Conservation (phyloP, 2,113 vertebrate species). For the Callorhinus ursinus region DNA sequence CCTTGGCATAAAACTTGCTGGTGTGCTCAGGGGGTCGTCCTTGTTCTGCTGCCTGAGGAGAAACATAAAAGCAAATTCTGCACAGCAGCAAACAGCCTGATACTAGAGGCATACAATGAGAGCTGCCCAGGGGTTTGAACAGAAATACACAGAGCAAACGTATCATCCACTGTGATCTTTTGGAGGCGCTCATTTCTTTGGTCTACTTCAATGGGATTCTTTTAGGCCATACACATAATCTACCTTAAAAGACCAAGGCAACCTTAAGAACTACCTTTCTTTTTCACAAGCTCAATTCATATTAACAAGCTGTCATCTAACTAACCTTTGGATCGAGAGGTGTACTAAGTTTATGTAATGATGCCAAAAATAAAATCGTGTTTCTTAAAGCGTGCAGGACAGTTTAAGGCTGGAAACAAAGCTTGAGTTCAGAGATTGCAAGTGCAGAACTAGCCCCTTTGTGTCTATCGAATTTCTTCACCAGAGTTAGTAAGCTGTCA, state of each 20-base stretch:
- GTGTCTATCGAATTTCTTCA: background rate
- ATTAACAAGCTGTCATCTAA: background rate
- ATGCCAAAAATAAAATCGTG: background rate
- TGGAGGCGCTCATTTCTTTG: background rate
- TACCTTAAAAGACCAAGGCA: constrained; percentile 23
- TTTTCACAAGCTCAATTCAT: background rate
- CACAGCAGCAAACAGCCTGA: background rate
- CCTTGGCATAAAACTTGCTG: constrained; percentile 99
- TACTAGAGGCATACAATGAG: background rate
- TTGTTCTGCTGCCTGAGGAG: constrained; percentile 95
- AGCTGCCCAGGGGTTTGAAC: background rate
- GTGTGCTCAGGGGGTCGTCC: constrained; percentile 98
- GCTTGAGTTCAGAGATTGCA: background rate
- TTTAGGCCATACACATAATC: background rate
- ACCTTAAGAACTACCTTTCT: background rate
- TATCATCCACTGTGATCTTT: background rate
- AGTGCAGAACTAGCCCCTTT: background rate
- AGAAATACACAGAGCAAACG: background rate
- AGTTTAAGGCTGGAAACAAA: background rate
- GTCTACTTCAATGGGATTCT: constrained; percentile 24
- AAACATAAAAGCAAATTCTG: constrained; percentile 34
- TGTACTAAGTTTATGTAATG: background rate
- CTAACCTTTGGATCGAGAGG: background rate
- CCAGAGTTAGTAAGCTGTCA: background rate
- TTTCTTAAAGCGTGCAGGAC: background rate